Evolutionary conservation across 2,888 invertebrate species (phyloP).

Genomic region (Uropetala carovei): DNA sequence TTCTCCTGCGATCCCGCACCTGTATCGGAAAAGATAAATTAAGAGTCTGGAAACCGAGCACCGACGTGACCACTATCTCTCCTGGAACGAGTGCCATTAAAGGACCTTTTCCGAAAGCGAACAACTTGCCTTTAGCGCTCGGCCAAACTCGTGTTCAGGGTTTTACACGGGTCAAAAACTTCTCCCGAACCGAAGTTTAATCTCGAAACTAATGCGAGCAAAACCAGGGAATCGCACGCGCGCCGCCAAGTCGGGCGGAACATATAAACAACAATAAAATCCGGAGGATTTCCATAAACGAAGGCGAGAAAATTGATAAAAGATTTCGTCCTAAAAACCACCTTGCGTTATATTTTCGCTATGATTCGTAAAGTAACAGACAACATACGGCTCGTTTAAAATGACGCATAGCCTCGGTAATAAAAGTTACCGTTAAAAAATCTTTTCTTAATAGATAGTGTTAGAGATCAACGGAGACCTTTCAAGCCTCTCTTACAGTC

Average conservation of each 20-base stretch:
- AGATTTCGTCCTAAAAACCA: no score
- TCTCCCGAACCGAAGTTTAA: neutral
- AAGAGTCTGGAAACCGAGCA: neutral
- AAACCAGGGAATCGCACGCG: neutral
- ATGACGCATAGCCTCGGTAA: no score
- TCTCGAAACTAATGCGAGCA: neutral
- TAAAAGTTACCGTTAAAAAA: no score
- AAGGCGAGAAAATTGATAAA: no score
- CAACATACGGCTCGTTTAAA: no score
- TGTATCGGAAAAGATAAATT: neutral
- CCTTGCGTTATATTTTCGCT: no score
- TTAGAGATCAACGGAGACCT: no score
- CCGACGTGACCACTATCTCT: neutral
- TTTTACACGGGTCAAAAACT: neutral
- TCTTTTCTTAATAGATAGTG: no score
- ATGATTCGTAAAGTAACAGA: no score
- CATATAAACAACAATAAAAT: neutral
- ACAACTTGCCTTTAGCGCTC: neutral
- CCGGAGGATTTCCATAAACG: neutral
- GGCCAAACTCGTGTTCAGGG: neutral
- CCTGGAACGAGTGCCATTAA: neutral
- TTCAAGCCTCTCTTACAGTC: no score
- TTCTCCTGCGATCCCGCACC: neutral
- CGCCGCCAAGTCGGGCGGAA: neutral
- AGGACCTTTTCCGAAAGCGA: neutral